Conservation (phyloP, 2,113 vertebrate genomes). For the Pan troglodytes region NHGRI_mPanTro3-v2.1_pri NC_072410.2:94836501-94837000, state of each 20-base stretch:
- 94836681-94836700: not conserved
- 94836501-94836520: not conserved
- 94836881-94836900: not conserved
- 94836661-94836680: not conserved
- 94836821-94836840: not conserved
- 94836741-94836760: not conserved
- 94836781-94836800: not conserved
- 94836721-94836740: not conserved
- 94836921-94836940: not conserved
- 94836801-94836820: not conserved
- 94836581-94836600: not conserved
- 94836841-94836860: not conserved
- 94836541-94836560: not conserved
- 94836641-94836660: not conserved
- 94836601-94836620: not conserved
- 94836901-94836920: slow-evolving; percentile 17
- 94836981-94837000: not conserved
- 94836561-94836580: not conserved
- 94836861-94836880: not conserved
- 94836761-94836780: not conserved
- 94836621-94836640: slow-evolving; percentile 11
- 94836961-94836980: not conserved
- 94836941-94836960: not conserved
- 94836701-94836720: slow-evolving; percentile 19
- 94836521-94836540: not conserved